Conservation (phyloP, 1,140 invertebrate species). For the Marisa cornuarietis region DNA sequence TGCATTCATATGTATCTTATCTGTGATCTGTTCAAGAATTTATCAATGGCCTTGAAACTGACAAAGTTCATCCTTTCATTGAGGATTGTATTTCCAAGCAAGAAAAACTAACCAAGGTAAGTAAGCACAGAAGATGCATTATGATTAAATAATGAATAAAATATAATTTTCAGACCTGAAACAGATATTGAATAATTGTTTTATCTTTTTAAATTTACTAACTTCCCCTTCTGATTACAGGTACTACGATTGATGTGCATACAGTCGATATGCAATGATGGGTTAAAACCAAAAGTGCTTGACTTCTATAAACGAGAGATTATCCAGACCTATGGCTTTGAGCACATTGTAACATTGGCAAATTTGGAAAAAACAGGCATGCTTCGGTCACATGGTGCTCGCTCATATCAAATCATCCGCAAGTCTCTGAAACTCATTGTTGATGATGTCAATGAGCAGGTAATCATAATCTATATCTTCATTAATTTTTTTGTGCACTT, state of each 20-base stretch:
- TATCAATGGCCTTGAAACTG: constrained; percentile 88
- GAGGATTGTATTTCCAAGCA: constrained; percentile 90
- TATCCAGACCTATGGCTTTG: constrained; percentile 83
- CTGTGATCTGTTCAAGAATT: constrained; percentile 72
- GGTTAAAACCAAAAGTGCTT: constrained; percentile 87
- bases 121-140: no score
- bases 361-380: constrained; percentile 90
- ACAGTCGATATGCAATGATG: constrained; percentile 73
- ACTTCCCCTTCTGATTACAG: constrained; percentile 52
- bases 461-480: no score
- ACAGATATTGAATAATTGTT: no score
- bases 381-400: constrained; percentile 74
- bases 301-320: constrained; percentile 94
- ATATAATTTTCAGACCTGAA: no score
- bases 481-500: no score
- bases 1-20: not conserved
- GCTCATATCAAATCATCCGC: constrained; percentile 65
- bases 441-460: constrained; percentile 85
- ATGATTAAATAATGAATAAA: no score
- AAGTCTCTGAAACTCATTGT: constrained; percentile 79
- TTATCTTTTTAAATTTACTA: not conserved
- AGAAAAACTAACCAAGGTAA: constrained; percentile 79
- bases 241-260: constrained; percentile 86
- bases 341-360: constrained; percentile 83
- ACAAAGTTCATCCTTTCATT: constrained; percentile 87